Base-by-base conservation (phyloP, 1,140 invertebrate genomes). In the Hypothenemus hampei region DNA sequence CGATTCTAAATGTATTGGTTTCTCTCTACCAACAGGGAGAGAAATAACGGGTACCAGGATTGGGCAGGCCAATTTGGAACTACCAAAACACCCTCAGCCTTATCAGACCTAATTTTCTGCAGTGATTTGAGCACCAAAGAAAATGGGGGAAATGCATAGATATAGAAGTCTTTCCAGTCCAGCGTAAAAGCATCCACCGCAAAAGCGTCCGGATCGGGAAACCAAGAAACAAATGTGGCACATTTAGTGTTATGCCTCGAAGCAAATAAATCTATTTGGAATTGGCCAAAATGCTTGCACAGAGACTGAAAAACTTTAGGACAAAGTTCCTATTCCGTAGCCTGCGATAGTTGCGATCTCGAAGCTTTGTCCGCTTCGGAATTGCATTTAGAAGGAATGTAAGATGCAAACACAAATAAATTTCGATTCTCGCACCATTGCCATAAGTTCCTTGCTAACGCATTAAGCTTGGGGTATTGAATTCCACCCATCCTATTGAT, bases 401-500 rank as follows among this genome's bases (percentile, higher is more conserved):
- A 64, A 6, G 64, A 63, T 6, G 62, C 64, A 45, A 49, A 61
- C 10, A 67, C 8, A 29, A 45, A 61, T 8, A 66, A 16, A 31
- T 65, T 51, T 22, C 56, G 47, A 1, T 10, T 16, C 36, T 65
- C 58, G 24, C 61, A 65, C 59, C 60, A 62, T 33, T 58, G 55
- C 61, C 58, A 65, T 35, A 62, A 58, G 13, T 22, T 16, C 35
- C 53, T 41, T 2, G 59, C 20, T 19, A 65, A 24, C 15, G 52
- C 20, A n/a, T 31, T 62, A 1, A 68, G 40, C 3, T 52, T 29
- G 13, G 45, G 40, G 33, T 45, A 57, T 21, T 58, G 59, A 6
- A 64, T 45, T 11, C 58, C 54, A 0, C 62, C 64, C 61, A 66
- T 65, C 35, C 60, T 61, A 20, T 61, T 65, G n/a, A n/a, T n/a